Base-by-base conservation (phyloP, 2,113 vertebrate genomes). In the Promerops cafer region DNA sequence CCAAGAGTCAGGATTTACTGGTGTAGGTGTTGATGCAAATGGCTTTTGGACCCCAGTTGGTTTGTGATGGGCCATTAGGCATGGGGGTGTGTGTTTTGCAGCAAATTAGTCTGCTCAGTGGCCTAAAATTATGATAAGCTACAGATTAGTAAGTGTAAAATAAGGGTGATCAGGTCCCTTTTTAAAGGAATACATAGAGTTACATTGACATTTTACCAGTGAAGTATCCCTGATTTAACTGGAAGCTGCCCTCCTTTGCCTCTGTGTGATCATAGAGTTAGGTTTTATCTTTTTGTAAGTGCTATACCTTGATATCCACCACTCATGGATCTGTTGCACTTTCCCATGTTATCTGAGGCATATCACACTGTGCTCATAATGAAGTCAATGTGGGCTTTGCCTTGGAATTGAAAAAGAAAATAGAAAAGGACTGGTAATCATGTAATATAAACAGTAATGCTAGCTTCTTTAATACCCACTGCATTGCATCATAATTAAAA, bases 401-500 rank as follows among this genome's bases (percentile, higher is more conserved):
- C 37, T 70, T 83, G 63, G 39, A 88, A 91, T 52, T 77, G n/a
- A 77, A 87, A 81, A 61, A 72, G 6, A 16, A 74, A 64, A 82
- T 71, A 59, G 4, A 45, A 24, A 71, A 66, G 13, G 54, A 85
- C 86, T 72, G 78, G 30, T 11, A 47, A 87, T 54, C 2, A 4
- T 64, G 24, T 86, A 88, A 94, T 86, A 90, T 66, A 91, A 95
- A 91, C 57, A 93, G 87, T 69, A 94, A 83, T 27, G 15, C 74
- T 78, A 90, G 35, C 54, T 88, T 72, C 71, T 87, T 61, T 69
- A 93, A 83, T 13, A 95, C 66, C 56, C 63, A 93, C 42, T 80
- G 44, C 50, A 86, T 86, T 95, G 79, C 87, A 77, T 91, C 64
- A 94, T 61, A 96, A 88, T 91, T 96, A 80, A 91, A 96, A 85